These are phyloP conservation scores for Ornithorhynchus anatinus DNA, from an alignment of 2,113 vertebrate genomes.

Conservation along the genomic window DNA sequence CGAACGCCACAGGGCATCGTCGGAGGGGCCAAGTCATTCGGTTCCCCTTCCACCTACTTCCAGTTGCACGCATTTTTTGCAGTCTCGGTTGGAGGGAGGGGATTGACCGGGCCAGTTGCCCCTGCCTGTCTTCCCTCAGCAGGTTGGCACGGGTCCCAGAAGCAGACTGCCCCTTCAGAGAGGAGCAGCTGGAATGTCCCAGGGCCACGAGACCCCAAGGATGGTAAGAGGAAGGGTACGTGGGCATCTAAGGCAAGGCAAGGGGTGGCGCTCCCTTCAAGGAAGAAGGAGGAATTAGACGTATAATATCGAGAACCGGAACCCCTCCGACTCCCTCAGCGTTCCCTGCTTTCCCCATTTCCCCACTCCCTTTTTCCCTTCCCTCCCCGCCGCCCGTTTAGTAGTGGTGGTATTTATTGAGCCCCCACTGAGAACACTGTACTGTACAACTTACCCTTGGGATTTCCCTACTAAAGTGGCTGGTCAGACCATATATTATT, in stretches of 20 bases:
- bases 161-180: not conserved
- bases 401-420: too few relatives aligned
- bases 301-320: too few relatives aligned
- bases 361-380: not conserved
- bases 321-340: not conserved
- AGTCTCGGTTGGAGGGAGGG: conserved; percentile 2
- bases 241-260: not conserved
- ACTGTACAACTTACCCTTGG: too few relatives aligned
- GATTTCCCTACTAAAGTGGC: not conserved
- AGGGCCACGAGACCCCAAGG: not conserved
- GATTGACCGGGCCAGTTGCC: conserved; percentile 22
- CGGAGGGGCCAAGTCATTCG: too few relatives aligned
- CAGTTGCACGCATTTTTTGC: not conserved
- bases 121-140: conserved; percentile 15
- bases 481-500: not conserved
- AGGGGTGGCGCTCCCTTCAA: not conserved
- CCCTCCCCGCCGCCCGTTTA: too few relatives aligned
- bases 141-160: conserved; percentile 21
- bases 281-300: not conserved
- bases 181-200: conserved; percentile 13
- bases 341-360: not conserved
- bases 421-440: too few relatives aligned
- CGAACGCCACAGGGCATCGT: too few relatives aligned
- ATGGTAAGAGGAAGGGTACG: not conserved
- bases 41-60: too few relatives aligned